Evolutionary conservation across 2,797 vertebrate species (phyloP), one percentile per base, ranked within the genome.

Genomic region (Tinamus major): DNA sequence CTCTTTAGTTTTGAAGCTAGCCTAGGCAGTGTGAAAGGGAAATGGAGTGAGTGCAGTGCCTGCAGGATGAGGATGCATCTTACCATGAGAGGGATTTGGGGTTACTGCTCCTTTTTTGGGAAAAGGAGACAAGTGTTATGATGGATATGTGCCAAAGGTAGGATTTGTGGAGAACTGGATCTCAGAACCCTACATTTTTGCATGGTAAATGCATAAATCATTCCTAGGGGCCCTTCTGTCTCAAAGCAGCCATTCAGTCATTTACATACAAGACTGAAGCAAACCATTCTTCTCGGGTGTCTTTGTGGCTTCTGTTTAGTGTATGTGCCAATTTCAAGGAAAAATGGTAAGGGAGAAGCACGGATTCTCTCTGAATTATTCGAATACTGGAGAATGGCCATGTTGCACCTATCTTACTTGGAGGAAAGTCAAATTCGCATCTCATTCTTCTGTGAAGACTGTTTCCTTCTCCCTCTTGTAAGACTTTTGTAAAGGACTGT

Each of bases 41-140:
- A 68, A 48, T 0, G 1, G 33, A 13, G 31, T 35, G 19, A 37
- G 48, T 4, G 3, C 1, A 2, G 29, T 51, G 46, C 10, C 44
- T 35, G 18, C 29, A 64, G 75, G 19, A 24, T 3, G 5, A 82
- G 21, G 55, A 33, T 0, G 0, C 12, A 6, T 35, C n/a, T 76
- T 59, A 14, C 15, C 0, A 0, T 18, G 21, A n/a, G 21, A 88
- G 27, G 35, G 67, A 49, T 44, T 0, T 44, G 46, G 42, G 39
- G 16, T 26, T 80, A 24, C 29, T 56, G 7, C 21, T 69, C 24
- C 16, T 69, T 64, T 74, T 78, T 51, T 13, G 49, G 44, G 35
- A 26, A 64, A 10, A 58, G 56, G 56, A 70, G 58, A 17, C 9
- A 31, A 53, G 39, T 48, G n/a, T 31, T 74, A n/a, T 72, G 64